Evolutionary conservation across 2,888 invertebrate genomes (phyloP).

Genomic region (Erebia epiphron): DNA sequence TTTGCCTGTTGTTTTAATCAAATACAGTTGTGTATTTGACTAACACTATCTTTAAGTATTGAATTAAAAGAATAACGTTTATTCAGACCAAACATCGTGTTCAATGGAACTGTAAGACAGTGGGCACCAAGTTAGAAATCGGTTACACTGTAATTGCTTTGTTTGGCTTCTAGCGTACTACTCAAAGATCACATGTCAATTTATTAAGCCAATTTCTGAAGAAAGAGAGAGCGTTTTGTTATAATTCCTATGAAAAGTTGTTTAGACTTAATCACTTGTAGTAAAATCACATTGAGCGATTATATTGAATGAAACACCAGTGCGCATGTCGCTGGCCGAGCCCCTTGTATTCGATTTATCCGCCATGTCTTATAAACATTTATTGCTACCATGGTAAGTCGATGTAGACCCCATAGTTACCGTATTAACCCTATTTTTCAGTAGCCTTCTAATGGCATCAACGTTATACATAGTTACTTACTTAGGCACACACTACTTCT

Average conservation of each 20-base stretch:
- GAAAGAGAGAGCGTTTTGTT: too few relatives aligned
- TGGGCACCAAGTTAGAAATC: too few relatives aligned
- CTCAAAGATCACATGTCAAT: too few relatives aligned
- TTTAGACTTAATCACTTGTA: background rate
- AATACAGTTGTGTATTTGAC: too few relatives aligned
- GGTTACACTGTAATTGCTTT: too few relatives aligned
- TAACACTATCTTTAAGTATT: too few relatives aligned
- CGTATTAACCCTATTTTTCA: constrained; percentile 24
- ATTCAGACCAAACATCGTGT: too few relatives aligned
- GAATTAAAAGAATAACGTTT: too few relatives aligned
- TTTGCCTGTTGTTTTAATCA: too few relatives aligned
- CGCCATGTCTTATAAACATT: constrained; percentile 39
- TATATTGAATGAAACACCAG: constrained; percentile 15
- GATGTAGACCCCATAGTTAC: constrained; percentile 34
- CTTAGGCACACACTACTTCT: constrained; percentile 22
- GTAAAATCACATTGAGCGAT: background rate
- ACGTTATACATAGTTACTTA: constrained; percentile 1
- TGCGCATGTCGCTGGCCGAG: constrained; percentile 41
- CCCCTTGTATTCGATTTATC: constrained; percentile 30
- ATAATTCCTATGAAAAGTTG: background rate
- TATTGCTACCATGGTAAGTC: constrained; percentile 40
- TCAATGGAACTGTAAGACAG: too few relatives aligned
- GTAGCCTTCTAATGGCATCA: constrained; percentile 9
- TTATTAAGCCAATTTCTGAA: too few relatives aligned
- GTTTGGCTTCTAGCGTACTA: too few relatives aligned